Evolutionary conservation across 2,888 invertebrate genomes (phyloP), one percentile per base, ranked within the genome.

Genomic region (Neria commutata): DNA sequence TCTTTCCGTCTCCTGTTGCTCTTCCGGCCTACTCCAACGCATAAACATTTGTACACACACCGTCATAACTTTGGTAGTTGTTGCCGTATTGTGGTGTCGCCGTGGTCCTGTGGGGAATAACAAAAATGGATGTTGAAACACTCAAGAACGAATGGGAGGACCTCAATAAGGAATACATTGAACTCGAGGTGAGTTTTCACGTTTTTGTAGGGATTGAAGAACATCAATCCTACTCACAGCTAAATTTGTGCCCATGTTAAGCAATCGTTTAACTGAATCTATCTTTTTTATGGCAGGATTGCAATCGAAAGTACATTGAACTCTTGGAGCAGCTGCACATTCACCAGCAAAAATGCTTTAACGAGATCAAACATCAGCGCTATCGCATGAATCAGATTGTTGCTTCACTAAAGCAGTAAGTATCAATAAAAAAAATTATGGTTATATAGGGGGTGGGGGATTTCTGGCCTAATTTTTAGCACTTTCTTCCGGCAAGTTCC

Each of bases 351-450:
- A 87, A 91, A 87, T 96, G 96, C 82, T 84, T 91, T 72, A 92
- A 92, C 79, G 93, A 93, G 74, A 88, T 98, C 67, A 88, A 88
- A 68, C 97, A 98, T 83, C 97, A 98, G 80, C 88, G 91, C 71
- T 97, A 98, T 83, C 88, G 95, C 63, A 88, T 97, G 84, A 88
- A 89, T 40, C 86, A 92, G 76, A 92, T 98, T 74, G 84, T 85
- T 29, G 89, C 89, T 71, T 87, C 89, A 53, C 78, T 96, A 55
- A 90, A 90, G 84, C 90, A 88, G 95, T 95, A 85, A 87, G 89
- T 83, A n/a, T n/a, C n/a, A n/a, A n/a, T n/a, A n/a, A n/a, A n/a
- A n/a, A n/a, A n/a, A n/a, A n/a, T n/a, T n/a, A n/a, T n/a, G n/a
- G n/a, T n/a, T n/a, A n/a, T n/a, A n/a, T n/a, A n/a, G n/a, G n/a